These are phyloP conservation scores for Uromys caudimaculatus DNA, from an alignment of 2,797 vertebrate genomes.

Conservation along the genomic window DNA sequence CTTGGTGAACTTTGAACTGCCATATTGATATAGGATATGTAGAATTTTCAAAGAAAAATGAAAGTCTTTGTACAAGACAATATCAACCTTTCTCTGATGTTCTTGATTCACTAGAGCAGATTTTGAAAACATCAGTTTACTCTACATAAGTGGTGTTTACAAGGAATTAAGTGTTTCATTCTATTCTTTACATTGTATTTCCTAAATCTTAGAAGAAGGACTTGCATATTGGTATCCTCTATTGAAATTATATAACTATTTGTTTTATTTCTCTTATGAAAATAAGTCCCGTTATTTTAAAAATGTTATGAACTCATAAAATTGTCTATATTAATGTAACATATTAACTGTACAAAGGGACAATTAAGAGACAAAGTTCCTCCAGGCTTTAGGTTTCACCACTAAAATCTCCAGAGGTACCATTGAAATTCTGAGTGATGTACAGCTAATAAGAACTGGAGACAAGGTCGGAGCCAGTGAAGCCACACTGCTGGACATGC, in stretches of 20 bases:
- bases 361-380: not conserved
- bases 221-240: not conserved
- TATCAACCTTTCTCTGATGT: not conserved
- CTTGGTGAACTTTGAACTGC: not conserved
- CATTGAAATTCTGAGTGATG: no score
- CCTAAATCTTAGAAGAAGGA: not conserved
- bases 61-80: not conserved
- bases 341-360: not conserved
- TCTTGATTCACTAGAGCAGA: not conserved
- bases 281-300: not conserved
- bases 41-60: not conserved
- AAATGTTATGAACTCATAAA: not conserved
- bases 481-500: no score
- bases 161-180: not conserved
- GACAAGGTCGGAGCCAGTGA: no score
- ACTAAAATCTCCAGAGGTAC: no score
- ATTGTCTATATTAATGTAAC: not conserved
- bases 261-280: not conserved
- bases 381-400: no score
- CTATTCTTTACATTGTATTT: not conserved
- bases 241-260: not conserved
- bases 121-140: not conserved
- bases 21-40: not conserved
- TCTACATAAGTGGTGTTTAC: not conserved
- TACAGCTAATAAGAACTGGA: no score